Conservation (phyloP, 2,888 invertebrate genomes). For the Trichogramma dendrolimi region DNA sequence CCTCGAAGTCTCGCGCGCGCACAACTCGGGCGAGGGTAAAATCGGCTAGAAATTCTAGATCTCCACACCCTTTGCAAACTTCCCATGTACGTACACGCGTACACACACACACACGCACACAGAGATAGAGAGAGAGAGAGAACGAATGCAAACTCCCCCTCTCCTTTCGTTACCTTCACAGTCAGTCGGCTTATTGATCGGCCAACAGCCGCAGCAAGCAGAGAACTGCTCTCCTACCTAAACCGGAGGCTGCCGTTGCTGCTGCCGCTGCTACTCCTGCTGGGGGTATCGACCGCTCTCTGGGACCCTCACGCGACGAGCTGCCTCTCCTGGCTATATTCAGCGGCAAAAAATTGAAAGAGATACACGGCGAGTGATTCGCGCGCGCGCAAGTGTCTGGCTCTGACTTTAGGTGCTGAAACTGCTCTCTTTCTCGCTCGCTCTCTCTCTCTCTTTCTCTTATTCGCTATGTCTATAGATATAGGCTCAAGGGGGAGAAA, state of each 20-base stretch:
- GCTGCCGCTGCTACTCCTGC: background rate
- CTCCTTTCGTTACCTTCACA: slow-evolving; percentile 38
- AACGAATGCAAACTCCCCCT: slow-evolving; percentile 8
- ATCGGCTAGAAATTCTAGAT: slow-evolving; percentile 33
- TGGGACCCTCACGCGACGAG: no score
- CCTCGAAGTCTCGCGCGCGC: slow-evolving; percentile 33
- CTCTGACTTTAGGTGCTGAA: no score
- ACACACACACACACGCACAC: slow-evolving; percentile 6
- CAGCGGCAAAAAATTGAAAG: slow-evolving; percentile 5
- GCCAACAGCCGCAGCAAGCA: slow-evolving; percentile 23
- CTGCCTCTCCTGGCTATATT: no score
- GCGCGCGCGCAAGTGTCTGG: background rate
- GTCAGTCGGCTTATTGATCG: slow-evolving; percentile 49
- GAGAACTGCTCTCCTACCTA: slow-evolving; percentile 34
- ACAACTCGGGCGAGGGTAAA: slow-evolving; percentile 33
- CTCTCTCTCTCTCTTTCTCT: no score
- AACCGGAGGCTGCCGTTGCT: slow-evolving; percentile 31
- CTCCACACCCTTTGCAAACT: slow-evolving; percentile 19
- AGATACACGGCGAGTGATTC: background rate
- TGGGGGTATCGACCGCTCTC: no score
- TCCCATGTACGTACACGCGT: slow-evolving; percentile 11
- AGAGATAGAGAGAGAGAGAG: slow-evolving; percentile 11
- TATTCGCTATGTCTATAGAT: no score
- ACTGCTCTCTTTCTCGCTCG: no score
- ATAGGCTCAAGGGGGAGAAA: no score